These are phyloP conservation scores for Perodicticus potto DNA, from an alignment of 2,797 vertebrate genomes.

Conservation along the genomic window DNA sequence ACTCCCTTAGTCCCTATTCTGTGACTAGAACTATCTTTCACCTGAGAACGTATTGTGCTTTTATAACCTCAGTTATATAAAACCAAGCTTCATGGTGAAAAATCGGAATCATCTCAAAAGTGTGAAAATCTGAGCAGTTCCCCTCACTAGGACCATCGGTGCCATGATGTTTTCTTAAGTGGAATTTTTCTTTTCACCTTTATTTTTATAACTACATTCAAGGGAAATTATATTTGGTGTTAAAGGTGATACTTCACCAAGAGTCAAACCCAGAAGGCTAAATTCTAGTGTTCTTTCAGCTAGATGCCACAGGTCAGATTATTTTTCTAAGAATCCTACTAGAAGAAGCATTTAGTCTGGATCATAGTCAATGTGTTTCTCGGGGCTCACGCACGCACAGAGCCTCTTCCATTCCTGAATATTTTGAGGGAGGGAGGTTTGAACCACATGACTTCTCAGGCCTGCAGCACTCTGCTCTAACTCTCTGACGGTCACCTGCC, in stretches of 20 bases:
- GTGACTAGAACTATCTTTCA: not conserved
- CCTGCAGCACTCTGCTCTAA: not conserved
- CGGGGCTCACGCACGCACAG: not conserved
- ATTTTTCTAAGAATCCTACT: not conserved
- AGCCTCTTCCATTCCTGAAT: not conserved
- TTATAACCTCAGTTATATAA: not conserved
- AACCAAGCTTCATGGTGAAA: not conserved
- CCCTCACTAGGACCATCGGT: not conserved
- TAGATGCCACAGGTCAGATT: not conserved
- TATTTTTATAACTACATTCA: conserved; percentile 14
- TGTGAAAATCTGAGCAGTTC: not conserved
- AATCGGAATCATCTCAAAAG: not conserved
- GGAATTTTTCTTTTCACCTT: not conserved
- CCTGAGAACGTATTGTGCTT: not conserved
- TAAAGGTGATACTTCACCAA: not conserved
- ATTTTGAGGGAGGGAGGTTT: not conserved
- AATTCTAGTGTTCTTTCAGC: not conserved
- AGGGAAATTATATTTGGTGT: not conserved
- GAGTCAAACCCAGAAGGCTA: not conserved
- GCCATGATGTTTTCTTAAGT: not conserved
- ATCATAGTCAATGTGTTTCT: not conserved
- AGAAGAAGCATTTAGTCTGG: not conserved
- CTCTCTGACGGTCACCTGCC: not conserved
- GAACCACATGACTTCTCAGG: not conserved
- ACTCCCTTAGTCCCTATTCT: not conserved